Conservation (phyloP, 2,797 vertebrate genomes). For the Tiaroga cobitis region DNA sequence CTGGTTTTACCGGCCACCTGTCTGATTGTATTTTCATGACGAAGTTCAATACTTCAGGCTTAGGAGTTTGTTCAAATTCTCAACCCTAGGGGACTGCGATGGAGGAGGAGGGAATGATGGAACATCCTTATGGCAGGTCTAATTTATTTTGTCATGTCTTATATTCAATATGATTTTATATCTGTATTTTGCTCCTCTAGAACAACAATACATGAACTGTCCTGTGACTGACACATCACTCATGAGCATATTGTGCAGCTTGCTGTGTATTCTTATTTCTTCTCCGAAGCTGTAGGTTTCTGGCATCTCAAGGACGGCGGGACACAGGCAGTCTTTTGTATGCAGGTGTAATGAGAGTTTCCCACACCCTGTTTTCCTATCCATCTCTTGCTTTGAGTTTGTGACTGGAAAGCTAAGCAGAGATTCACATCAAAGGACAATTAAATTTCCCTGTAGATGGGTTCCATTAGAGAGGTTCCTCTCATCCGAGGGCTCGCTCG, state of each 20-base stretch:
- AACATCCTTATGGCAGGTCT: background rate
- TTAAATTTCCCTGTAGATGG: constrained; percentile 51
- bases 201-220: constrained; percentile 13
- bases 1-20: background rate
- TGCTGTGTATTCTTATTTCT: constrained; percentile 18
- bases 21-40: background rate
- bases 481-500: constrained; percentile 38
- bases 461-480: constrained; percentile 33
- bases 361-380: constrained; percentile 49
- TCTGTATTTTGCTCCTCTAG: constrained; percentile 15
- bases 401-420: constrained; percentile 64
- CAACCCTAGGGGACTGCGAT: background rate
- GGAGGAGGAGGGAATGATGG: background rate
- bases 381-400: constrained; percentile 41
- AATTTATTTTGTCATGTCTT: constrained; percentile 18
- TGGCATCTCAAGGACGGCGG: constrained; percentile 58
- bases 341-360: constrained; percentile 60
- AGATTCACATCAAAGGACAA: constrained; percentile 48
- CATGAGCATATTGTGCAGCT: constrained; percentile 24
- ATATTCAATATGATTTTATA: background rate
- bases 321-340: constrained; percentile 57
- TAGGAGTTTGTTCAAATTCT: background rate
- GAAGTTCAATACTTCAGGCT: background rate
- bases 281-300: constrained; percentile 32
- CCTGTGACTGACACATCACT: constrained; percentile 3